Evolutionary conservation across 1,140 invertebrate genomes (phyloP), one percentile per base, ranked within the genome.

Genomic region (Pogonognathellus flavescens): DNA sequence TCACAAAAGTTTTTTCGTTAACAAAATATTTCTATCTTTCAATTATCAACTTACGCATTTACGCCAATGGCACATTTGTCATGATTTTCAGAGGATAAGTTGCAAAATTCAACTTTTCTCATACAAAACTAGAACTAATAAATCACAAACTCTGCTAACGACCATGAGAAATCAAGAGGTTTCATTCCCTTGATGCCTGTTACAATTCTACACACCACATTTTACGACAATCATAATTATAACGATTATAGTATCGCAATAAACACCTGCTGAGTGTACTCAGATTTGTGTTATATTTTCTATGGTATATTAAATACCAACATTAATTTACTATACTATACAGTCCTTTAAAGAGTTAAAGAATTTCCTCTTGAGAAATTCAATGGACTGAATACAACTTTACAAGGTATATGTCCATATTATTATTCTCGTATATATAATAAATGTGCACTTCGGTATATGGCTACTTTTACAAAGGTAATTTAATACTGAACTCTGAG

Each of bases 111-210:
- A 25, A 16, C 25, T 25, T n/a, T 76, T 76, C 70, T 41, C 70
- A 41, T 41, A 76, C 18, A 41, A 49, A 49, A 50, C 41, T 2
- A 16, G 41, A 31, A 50, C 31, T 41, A 41, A 76, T 76, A 76
- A 76, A 76, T 76, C 70, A 18, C 41, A n/a, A 16, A 31, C 25
- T 76, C n/a, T 14, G 49, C 70, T 50, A 76, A 76, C 70, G 16
- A 76, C 41, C 70, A 76, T 76, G 70, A 50, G 70, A 76, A 76
- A 76, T 76, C 70, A 76, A 9, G 16, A 49, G 70, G 70, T 50
- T 76, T 76, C 70, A 76, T 76, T 76, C 70, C 41, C 70, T 76
- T 50, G 31, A n/a, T 76, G 62, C 20, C 62, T 66, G 62, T 25
- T 66, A 66, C 62, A 66, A 66, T 66, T 66, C 25, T 66, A 66